Percentiles rank a stretch among this genome's conserved stretches.
Evolutionary conservation across 2,888 invertebrate genomes (phyloP).

Genomic region (Brachyptera putata): DNA sequence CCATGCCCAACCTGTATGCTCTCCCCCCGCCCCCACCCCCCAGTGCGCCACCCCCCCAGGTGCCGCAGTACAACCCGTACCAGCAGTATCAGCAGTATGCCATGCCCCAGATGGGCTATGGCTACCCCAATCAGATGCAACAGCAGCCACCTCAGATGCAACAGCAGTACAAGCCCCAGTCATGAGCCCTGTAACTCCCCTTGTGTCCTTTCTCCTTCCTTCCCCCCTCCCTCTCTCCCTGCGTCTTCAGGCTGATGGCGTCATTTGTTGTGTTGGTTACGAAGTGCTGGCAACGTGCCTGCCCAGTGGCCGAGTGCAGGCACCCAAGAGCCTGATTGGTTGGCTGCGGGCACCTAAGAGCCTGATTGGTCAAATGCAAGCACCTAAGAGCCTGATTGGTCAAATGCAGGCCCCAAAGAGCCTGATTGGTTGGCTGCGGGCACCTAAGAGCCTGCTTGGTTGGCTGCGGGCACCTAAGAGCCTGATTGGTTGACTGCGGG

Average conservation of each 20-base stretch:
- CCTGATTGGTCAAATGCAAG: too few species aligned
- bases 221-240: neutral
- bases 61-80: neutral
- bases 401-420: neutral
- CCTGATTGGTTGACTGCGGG: neutral
- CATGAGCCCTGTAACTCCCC: neutral
- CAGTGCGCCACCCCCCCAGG: conserved; percentile 30
- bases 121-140: neutral
- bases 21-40: conserved; percentile 9
- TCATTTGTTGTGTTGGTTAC: too few species aligned
- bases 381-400: neutral
- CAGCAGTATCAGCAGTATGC: conserved; percentile 13
- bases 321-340: neutral
- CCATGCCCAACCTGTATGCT: conserved; percentile 39
- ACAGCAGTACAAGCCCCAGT: neutral
- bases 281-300: neutral
- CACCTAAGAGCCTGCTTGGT: too few species aligned
- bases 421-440: neutral
- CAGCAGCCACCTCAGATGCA: neutral
- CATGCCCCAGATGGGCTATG: neutral
- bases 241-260: neutral
- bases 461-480: neutral
- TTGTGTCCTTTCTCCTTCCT: too few species aligned
- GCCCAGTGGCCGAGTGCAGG: neutral
- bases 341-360: too few species aligned